Conservation (phyloP, 2,888 invertebrate species). For the Drosophila demipolita region DNA sequence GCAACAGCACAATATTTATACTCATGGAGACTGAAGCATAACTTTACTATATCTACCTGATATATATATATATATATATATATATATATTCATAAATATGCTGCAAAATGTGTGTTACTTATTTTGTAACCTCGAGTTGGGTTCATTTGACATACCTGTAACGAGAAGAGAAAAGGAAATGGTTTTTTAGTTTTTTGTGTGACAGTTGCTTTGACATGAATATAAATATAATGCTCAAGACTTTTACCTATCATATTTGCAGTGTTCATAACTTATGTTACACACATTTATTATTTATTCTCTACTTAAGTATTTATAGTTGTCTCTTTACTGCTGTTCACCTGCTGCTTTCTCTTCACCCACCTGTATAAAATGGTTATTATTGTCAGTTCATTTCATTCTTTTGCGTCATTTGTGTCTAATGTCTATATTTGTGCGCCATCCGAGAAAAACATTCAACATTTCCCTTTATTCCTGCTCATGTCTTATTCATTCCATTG, state of each 20-base stretch:
- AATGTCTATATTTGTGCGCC: constrained; percentile 35
- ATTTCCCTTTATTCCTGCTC: constrained; percentile 33
- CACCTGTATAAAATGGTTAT: constrained; percentile 1
- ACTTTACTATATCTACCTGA: neutral
- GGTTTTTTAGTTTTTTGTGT: constrained; percentile 22
- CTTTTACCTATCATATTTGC: neutral
- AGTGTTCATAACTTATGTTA: neutral
- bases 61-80: neutral
- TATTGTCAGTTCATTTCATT: constrained; percentile 20
- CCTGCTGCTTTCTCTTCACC: neutral
- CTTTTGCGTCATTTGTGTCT: constrained; percentile 19
- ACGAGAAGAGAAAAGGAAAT: constrained; percentile 10
- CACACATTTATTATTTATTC: neutral
- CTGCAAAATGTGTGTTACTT: constrained; percentile 15
- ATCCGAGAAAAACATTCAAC: constrained; percentile 16
- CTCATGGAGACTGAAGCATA: constrained; percentile 21
- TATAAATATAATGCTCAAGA: neutral
- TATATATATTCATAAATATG: neutral
- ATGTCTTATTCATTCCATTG: constrained; percentile 61
- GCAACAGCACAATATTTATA: constrained; percentile 2
- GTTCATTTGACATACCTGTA: constrained; percentile 46
- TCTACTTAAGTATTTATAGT: neutral
- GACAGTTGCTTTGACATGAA: neutral
- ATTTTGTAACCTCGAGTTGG: neutral
- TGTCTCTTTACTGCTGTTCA: neutral